These are phyloP conservation scores for Hippopotamyrus pictus DNA, from an alignment of 2,797 vertebrate species.

Conservation along the genomic window DNA sequence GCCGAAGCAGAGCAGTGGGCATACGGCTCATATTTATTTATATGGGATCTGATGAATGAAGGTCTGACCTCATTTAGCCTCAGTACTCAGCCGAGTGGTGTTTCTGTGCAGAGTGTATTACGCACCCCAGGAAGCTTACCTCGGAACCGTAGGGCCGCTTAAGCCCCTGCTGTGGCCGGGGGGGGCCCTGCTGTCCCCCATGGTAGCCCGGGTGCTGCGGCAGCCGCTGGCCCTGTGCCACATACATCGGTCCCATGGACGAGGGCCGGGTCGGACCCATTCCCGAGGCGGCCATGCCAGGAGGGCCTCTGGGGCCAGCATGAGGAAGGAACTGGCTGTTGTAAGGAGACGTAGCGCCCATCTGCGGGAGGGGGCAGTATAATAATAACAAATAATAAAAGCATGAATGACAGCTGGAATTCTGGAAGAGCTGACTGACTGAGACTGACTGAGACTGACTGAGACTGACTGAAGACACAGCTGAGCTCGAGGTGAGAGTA, in stretches of 20 bases:
- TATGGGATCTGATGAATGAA: background rate
- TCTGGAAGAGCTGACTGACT: background rate
- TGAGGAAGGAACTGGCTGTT: constrained; percentile 77
- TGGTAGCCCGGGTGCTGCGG: constrained; percentile 71
- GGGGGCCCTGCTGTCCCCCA: constrained; percentile 64
- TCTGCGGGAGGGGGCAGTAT: constrained; percentile 48
- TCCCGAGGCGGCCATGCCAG: constrained; percentile 58
- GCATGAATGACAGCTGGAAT: background rate
- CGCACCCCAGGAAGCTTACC: constrained; percentile 51
- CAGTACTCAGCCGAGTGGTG: background rate
- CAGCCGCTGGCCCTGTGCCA: constrained; percentile 63
- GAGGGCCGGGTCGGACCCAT: constrained; percentile 63
- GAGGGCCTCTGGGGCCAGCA: constrained; percentile 66
- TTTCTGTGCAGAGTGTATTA: background rate
- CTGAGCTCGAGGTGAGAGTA: background rate
- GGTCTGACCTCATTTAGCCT: background rate
- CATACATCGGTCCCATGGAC: constrained; percentile 62
- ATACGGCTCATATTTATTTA: background rate
- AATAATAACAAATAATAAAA: background rate
- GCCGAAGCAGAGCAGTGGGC: background rate
- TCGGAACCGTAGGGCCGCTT: constrained; percentile 76
- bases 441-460: background rate
- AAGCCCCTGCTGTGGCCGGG: constrained; percentile 64
- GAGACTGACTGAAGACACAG: background rate
- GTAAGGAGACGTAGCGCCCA: constrained; percentile 70